Evolutionary conservation across 2,797 vertebrate genomes (phyloP), one percentile per base, ranked within the genome.

Genomic region (Toxotes lorentzi): DNA sequence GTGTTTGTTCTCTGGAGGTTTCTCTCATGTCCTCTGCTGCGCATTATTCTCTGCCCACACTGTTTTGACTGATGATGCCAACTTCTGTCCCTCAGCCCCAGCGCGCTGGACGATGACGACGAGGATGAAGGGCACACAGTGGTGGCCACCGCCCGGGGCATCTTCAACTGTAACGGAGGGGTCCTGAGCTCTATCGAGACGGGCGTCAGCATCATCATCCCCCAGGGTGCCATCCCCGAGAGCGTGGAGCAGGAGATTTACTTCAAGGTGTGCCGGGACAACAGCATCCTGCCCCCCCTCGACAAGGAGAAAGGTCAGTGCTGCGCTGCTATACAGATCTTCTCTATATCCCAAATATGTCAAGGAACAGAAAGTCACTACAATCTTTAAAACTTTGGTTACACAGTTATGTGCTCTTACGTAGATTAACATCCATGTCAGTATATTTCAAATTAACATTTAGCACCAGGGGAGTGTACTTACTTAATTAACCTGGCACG

Each of bases 191-290:
- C 98, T 83, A 98, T 99, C 50, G 98, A 99, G 93, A 99, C 98
- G 0, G 98, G 98, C 8, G 98, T 99, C 86, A 99, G 97, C 92
- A 99, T 99, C 90, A 99, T 99, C 89, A 99, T 99, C 91, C 98
- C 98, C 3, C 97, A 99, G 93, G 98, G 98, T 54, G 98, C 98
- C 90, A 98, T 99, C 86, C 97, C 98, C 0, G 98, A 99, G 76
- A 97, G 96, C 41, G 95, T 99, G 75, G 98, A 99, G 88, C 98
- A 99, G 94, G 98, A 99, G 92, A 99, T 99, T 88, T 99, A 99
- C 95, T 99, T 99, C 93, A 99, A 99, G 94, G 98, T 99, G 91
- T 99, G 98, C 95, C 94, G 98, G 81, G 98, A 99, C 95, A 99
- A 99, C 95, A 99, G 97, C 93, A 99, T 99, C 94, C 95, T 99